phyloP scores from a whole-genome alignment of 2,797 vertebrate genomes.

The Dryobates pubescens region DNA sequence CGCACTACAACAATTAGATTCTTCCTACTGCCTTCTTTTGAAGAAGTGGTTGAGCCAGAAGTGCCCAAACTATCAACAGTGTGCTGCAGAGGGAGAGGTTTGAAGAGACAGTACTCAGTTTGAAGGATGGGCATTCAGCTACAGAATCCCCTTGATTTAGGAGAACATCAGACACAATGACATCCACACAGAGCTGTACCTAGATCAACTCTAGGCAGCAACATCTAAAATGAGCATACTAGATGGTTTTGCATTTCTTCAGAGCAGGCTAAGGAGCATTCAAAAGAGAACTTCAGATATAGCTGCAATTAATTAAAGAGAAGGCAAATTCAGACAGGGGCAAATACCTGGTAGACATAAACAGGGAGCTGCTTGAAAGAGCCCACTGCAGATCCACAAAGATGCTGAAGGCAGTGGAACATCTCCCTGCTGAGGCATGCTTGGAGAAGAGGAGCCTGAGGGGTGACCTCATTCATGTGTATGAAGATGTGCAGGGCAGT shows the following conservation, averaged over 20 bases:
- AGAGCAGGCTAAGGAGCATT: not conserved
- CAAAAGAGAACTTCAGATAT: not conserved
- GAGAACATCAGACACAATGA: not conserved
- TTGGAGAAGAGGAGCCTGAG: too few relatives aligned
- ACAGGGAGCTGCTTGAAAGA: not conserved
- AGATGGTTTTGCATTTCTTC: not conserved
- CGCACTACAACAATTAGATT: not conserved
- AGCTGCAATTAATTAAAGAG: not conserved
- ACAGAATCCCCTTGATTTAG: not conserved
- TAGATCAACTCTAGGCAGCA: accelerated
- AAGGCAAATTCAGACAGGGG: not conserved
- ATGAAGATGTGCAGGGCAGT: too few relatives aligned
- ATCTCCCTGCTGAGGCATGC: too few relatives aligned
- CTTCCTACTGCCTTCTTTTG: not conserved
- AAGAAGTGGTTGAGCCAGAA: not conserved
- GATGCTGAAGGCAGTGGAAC: too few relatives aligned
- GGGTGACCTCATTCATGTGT: too few relatives aligned
- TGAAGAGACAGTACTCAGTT: not conserved
- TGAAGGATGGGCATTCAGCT: not conserved
- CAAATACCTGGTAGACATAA: not conserved
- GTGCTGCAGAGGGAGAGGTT: not conserved
- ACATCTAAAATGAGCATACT: not conserved
- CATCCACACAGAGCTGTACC: not conserved
- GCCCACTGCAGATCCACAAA: too few relatives aligned
- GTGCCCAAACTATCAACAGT: not conserved